phyloP scores from a whole-genome alignment of 2,888 invertebrate species.

The Chromoteleia sp. region DNA sequence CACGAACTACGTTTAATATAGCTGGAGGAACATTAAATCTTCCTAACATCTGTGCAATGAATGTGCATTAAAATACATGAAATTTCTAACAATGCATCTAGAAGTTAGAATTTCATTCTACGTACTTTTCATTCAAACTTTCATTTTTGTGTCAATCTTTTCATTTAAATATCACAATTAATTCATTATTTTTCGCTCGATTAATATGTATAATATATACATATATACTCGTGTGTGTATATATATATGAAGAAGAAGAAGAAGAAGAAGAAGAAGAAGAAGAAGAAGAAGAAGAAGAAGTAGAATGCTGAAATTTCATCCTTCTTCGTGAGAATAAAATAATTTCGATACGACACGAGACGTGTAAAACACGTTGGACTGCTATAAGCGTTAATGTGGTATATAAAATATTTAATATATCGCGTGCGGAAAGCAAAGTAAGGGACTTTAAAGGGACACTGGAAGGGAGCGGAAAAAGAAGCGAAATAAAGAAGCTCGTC shows the following conservation, averaged over 20 bases:
- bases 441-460: constrained; percentile 60
- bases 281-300: too few species aligned
- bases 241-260: too few species aligned
- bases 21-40: constrained; percentile 51
- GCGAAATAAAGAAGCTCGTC: constrained; percentile 69
- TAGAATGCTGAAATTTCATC: too few species aligned
- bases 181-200: too few species aligned
- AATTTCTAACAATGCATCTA: constrained; percentile 52
- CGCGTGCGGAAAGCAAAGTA: constrained; percentile 39
- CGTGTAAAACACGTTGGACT: too few species aligned
- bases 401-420: constrained; percentile 59
- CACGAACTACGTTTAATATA: constrained; percentile 43
- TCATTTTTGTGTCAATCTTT: neutral
- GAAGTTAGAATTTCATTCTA: constrained; percentile 1
- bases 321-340: too few species aligned
- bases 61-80: constrained; percentile 56
- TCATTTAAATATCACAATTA: too few species aligned
- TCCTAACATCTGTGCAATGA: constrained; percentile 45
- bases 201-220: too few species aligned
- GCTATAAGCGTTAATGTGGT: too few species aligned
- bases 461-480: constrained; percentile 63
- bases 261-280: too few species aligned
- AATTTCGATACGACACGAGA: too few species aligned
- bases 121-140: neutral
- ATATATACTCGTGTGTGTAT: too few species aligned